Evolutionary conservation across 2,888 invertebrate genomes (phyloP), one percentile per base, ranked within the genome.

Genomic region (Drosophila birchii): DNA sequence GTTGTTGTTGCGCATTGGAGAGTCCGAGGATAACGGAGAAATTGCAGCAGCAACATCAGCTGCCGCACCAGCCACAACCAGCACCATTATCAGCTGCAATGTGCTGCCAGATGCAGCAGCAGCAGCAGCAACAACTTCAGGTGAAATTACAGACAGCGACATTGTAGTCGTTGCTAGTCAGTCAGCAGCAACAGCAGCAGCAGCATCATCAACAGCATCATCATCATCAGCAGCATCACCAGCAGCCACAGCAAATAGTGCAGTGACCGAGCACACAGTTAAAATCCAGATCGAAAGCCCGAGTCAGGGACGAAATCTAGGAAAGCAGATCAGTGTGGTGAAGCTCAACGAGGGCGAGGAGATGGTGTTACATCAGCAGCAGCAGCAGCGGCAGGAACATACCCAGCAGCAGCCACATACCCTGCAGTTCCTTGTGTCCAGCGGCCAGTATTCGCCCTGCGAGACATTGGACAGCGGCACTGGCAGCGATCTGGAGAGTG

Each of bases 381-480:
- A 75, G 9, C 55, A 53, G n/a, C n/a, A n/a, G n/a, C n/a, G n/a
- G 16, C 68, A 68, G 3, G 55, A 67, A 9, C 61, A 29, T 6
- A 29, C 26, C 26, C 29, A 69, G 7, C 66, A 69, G 16, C 55
- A 36, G 7, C 61, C 18, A 14, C 90, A 89, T 58, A 91, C 91
- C 79, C 80, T 91, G 16, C 92, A 91, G 70, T 92, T 91, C 64
- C 85, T 95, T 62, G 95, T 96, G 94, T 95, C 96, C 56, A 96
- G 96, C 90, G 96, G 96, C 1, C 96, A 97, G 89, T 96, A 96
- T 88, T 96, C 96, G 36, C 96, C 96, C 1, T 96, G 92, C 76
- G 96, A 96, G 88, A 96, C 96, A 0, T 91, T 96, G 75, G 97
- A 97, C 92, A 97, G 96, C 68, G 97, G 97, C 51, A 97, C 96